Conservation (phyloP, 2,888 invertebrate species). For the Chalcis sispes region DNA sequence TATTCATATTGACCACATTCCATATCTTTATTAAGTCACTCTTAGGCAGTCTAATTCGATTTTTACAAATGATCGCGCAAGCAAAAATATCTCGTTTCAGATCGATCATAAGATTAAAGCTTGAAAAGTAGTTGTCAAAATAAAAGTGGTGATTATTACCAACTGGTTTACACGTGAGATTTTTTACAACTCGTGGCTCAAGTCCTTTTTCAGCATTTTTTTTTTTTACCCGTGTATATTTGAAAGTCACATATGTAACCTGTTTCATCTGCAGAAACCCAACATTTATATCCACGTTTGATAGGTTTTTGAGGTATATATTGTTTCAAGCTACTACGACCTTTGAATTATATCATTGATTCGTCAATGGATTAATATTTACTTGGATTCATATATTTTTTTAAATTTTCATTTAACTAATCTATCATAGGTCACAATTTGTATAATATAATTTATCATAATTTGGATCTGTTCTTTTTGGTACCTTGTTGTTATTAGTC, state of each 20-base stretch:
- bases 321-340: constrained; percentile 39
- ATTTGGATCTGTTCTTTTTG: constrained; percentile 55
- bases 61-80: constrained; percentile 57
- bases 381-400: constrained; percentile 48
- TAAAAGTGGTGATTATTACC: constrained; percentile 61
- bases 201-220: constrained; percentile 61
- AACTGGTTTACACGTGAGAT: constrained; percentile 55
- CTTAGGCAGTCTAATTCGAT: constrained; percentile 64
- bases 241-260: constrained; percentile 65
- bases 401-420: constrained; percentile 55
- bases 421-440: constrained; percentile 62
- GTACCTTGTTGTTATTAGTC: constrained; percentile 59
- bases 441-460: constrained; percentile 63
- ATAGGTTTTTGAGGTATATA: constrained; percentile 38
- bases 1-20: constrained; percentile 60
- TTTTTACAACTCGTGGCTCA: constrained; percentile 64
- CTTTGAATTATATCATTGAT: constrained; percentile 64
- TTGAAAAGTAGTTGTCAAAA: constrained; percentile 66
- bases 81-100: constrained; percentile 57
- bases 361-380: constrained; percentile 61
- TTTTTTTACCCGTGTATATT: constrained; percentile 61
- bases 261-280: constrained; percentile 60
- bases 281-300: constrained; percentile 64
- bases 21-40: constrained; percentile 62
- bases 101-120: constrained; percentile 60